These are phyloP conservation scores for Trichonephila clavata DNA, from an alignment of 1,140 invertebrate species.

Conservation along the genomic window DNA sequence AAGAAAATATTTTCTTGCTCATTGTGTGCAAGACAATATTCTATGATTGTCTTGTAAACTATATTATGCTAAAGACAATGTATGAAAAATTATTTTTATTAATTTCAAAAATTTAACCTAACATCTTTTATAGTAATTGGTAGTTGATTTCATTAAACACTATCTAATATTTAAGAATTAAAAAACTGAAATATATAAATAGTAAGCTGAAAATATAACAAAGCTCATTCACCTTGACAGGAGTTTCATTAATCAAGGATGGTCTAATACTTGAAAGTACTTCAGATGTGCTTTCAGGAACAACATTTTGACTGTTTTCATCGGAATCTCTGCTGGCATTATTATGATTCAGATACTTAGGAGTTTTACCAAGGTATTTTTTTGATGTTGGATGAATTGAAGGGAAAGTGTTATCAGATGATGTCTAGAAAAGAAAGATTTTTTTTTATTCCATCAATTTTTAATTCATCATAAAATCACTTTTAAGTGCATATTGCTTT, in stretches of 20 bases:
- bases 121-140: no score
- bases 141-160: no score
- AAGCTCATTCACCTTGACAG: neutral
- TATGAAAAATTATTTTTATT: no score
- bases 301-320: neutral
- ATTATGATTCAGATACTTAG: slow-evolving; percentile 35
- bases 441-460: no score
- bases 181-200: neutral
- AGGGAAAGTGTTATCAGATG: slow-evolving; percentile 60
- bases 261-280: neutral
- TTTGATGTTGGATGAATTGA: slow-evolving; percentile 81
- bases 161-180: no score
- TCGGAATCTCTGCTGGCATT: neutral
- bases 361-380: slow-evolving; percentile 79
- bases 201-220: neutral
- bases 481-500: no score
- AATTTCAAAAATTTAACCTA: no score
- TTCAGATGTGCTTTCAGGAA: neutral
- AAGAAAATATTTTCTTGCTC: no score
- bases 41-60: no score
- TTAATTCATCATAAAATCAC: no score
- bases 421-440: slow-evolving; percentile 27
- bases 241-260: neutral
- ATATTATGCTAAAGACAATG: no score
- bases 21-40: no score